Evolutionary conservation across 2,797 vertebrate species (phyloP).

Genomic region (Miichthys miiuy): DNA sequence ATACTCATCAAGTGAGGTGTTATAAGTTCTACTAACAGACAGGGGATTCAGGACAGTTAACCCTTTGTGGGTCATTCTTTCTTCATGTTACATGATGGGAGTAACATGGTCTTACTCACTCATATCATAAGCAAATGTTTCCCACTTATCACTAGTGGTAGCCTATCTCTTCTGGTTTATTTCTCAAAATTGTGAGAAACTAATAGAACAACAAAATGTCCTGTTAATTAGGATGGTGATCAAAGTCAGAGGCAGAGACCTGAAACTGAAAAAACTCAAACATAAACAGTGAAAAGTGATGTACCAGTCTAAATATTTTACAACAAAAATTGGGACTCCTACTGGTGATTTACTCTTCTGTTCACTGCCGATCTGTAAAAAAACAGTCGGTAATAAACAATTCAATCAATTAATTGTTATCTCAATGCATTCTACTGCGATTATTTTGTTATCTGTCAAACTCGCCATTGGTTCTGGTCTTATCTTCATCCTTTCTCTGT

Average conservation of each 20-base stretch:
- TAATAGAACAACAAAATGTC: background rate
- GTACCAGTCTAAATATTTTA: background rate
- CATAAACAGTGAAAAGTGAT: background rate
- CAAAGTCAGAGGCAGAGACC: background rate
- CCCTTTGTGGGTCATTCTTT: too few species aligned
- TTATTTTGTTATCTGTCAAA: conserved; percentile 35
- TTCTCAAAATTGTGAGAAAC: background rate
- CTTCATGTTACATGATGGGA: background rate
- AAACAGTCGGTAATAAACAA: background rate
- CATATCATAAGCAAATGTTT: background rate
- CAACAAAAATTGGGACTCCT: background rate
- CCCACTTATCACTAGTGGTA: background rate
- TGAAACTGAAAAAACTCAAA: background rate
- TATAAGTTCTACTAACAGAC: background rate
- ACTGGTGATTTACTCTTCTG: background rate
- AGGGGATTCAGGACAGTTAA: too few species aligned
- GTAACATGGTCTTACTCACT: background rate
- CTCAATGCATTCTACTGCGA: conserved; percentile 12
- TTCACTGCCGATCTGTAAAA: background rate
- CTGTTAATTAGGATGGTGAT: background rate
- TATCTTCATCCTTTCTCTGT: conserved; percentile 32
- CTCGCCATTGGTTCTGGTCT: conserved; percentile 21
- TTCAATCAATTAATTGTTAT: conserved; percentile 28
- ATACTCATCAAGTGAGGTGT: background rate
- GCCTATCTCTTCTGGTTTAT: background rate